phyloP scores from a whole-genome alignment of 2,797 vertebrate species.

The Pseudotriccus pelzelni region DNA sequence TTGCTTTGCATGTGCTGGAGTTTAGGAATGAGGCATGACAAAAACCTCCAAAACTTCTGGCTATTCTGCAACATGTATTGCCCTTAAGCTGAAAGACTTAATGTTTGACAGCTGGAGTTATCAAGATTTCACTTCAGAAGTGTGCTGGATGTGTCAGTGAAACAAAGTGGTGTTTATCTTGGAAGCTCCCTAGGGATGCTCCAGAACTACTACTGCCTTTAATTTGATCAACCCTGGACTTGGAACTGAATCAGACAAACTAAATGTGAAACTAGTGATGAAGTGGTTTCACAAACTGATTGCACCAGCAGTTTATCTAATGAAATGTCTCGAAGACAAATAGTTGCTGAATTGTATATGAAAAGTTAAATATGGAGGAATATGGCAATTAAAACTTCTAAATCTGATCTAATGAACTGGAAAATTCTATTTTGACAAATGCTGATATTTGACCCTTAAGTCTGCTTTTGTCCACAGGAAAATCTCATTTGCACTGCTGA shows the following conservation, averaged over 20 bases:
- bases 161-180: background rate
- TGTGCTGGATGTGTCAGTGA: background rate
- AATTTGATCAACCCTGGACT: background rate
- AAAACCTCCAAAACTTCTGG: background rate
- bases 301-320: background rate
- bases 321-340: background rate
- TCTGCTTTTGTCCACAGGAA: conserved; percentile 78
- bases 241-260: background rate
- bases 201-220: background rate
- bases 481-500: conserved; percentile 92
- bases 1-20: background rate
- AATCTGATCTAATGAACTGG: background rate
- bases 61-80: background rate
- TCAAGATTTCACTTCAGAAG: background rate
- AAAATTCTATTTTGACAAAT: background rate
- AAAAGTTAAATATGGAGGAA: background rate
- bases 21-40: background rate
- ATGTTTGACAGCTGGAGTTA: background rate
- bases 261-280: background rate
- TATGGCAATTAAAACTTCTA: background rate
- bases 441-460: background rate
- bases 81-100: background rate
- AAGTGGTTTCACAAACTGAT: background rate
- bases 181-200: background rate
- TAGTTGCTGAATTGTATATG: background rate